These are phyloP conservation scores for Gracilinanus agilis DNA, from an alignment of 2,113 vertebrate species.

Conservation along the genomic window DNA sequence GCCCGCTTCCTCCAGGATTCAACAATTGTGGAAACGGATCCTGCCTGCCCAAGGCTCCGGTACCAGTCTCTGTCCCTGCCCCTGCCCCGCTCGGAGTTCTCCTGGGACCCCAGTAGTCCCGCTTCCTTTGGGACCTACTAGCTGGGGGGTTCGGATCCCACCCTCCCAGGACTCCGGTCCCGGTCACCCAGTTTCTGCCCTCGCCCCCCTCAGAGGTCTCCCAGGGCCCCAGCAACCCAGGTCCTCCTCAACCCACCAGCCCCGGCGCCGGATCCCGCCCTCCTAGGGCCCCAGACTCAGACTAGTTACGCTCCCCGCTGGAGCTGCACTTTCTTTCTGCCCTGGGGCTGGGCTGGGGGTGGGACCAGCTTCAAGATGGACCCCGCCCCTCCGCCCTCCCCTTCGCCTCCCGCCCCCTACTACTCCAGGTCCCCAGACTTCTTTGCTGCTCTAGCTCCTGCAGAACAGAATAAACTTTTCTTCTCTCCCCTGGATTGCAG, in stretches of 20 bases:
- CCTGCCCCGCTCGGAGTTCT: constrained; percentile 80
- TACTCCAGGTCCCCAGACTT: constrained; percentile 22
- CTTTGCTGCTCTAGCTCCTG: constrained; percentile 26
- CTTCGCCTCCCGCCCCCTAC: constrained; percentile 22
- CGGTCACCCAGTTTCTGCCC: constrained; percentile 14
- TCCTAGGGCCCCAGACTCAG: background rate
- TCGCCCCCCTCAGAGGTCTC: constrained; percentile 15
- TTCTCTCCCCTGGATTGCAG: background rate
- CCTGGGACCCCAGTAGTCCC: constrained; percentile 85
- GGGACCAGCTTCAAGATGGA: constrained; percentile 42
- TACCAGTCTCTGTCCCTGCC: background rate
- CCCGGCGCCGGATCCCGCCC: background rate
- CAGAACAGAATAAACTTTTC: background rate
- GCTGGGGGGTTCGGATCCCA: too few species aligned
- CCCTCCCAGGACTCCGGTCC: background rate
- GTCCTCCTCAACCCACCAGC: background rate
- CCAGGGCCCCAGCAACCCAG: background rate
- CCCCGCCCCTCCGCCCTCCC: constrained; percentile 48
- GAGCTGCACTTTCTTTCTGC: constrained; percentile 57
- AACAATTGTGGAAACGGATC: background rate
- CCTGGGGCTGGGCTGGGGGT: constrained; percentile 49
- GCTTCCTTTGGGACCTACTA: background rate
- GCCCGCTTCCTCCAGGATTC: background rate
- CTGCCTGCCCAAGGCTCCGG: background rate
- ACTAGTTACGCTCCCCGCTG: too few species aligned